A percentile compares a stretch with the other conserved stretches of the same genome.
Conservation (phyloP, 2,113 vertebrate species). For the Ascaphus truei region DNA sequence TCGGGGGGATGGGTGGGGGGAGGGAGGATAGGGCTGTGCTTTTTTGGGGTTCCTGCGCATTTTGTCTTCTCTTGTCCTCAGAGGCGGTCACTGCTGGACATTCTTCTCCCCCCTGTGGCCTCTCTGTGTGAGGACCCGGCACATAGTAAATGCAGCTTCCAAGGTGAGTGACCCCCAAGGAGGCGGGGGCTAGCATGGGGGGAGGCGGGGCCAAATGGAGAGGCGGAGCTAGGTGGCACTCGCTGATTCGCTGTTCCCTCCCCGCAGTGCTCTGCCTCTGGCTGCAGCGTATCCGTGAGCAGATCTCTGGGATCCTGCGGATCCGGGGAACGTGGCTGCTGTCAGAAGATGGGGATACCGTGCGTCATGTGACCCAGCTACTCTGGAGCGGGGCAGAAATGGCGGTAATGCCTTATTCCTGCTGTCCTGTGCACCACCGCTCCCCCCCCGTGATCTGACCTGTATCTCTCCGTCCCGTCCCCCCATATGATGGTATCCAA, state of each 20-base stretch:
- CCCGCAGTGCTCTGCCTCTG: conserved; percentile 72
- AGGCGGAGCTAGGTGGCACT: no score
- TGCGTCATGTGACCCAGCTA: conserved; percentile 57
- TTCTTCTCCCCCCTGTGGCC: conserved; percentile 65
- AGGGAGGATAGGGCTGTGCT: fast-evolving
- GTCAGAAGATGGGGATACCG: conserved; percentile 42
- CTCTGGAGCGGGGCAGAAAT: conserved; percentile 79
- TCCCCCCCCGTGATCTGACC: background rate
- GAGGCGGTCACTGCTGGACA: conserved; percentile 66
- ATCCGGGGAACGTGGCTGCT: conserved; percentile 50
- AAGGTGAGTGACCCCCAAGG: conserved; percentile 69
- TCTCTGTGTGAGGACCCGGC: conserved; percentile 64
- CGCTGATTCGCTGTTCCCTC: conserved; percentile 5
- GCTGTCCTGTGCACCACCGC: no score
- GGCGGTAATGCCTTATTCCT: conserved; percentile 58
- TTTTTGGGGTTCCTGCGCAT: background rate
- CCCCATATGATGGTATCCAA: background rate
- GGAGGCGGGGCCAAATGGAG: background rate
- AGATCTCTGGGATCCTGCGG: conserved; percentile 59
- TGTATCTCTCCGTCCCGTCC: background rate
- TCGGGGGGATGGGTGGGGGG: background rate
- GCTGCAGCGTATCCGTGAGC: conserved; percentile 70
- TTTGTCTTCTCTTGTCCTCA: no score
- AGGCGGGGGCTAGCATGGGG: no score
- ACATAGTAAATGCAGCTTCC: conserved; percentile 74